Evolutionary conservation across 2,888 invertebrate genomes (phyloP), one percentile per base, ranked within the genome.

Genomic region (Galeopsomyia nigrocyanea): DNA sequence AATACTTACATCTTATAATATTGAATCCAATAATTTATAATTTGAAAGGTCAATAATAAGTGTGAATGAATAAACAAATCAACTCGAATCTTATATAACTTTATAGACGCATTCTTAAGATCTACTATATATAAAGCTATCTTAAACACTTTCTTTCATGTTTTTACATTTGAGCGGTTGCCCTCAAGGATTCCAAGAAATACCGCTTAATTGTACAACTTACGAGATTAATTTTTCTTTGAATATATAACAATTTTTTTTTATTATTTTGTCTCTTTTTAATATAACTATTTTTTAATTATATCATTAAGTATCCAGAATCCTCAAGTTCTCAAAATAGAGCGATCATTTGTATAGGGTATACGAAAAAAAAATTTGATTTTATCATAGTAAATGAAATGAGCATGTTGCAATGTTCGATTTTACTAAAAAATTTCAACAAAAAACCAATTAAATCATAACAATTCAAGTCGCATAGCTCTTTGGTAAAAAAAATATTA

Each of bases 81-180:
- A 55, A 67, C 19, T 70, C 21, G 65, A 39, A n/a, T 55, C 53
- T 70, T 70, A 70, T 70, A 70, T 47, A 63, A 47, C 53, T 63
- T 61, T 70, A 63, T 70, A 74, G 58, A 67, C 74, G 67, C 67
- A 53, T 56, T 61, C 67, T 39, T 39, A 39, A 62, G 62, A 26
- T 61, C 65, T 71, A 71, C 64, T 71, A 68, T 74, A 68, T 71
- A 75, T 71, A 72, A 75, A 75, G 71, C 72, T 75, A 75, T 65
- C 67, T 69, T 65, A 74, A 75, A 75, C 72, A 75, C 75, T 75
- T 75, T 75, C 72, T 66, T 71, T 72, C 69, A 75, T 64, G 62
- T 69, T 69, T 66, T 72, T 75, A 75, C 68, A 75, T 6, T 61
- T 57, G 49, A 21, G 7, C 53, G 39, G 39, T 68, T 56, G 49